Base-by-base conservation (phyloP, 1,140 invertebrate genomes). In the Formica exsecta region DNA sequence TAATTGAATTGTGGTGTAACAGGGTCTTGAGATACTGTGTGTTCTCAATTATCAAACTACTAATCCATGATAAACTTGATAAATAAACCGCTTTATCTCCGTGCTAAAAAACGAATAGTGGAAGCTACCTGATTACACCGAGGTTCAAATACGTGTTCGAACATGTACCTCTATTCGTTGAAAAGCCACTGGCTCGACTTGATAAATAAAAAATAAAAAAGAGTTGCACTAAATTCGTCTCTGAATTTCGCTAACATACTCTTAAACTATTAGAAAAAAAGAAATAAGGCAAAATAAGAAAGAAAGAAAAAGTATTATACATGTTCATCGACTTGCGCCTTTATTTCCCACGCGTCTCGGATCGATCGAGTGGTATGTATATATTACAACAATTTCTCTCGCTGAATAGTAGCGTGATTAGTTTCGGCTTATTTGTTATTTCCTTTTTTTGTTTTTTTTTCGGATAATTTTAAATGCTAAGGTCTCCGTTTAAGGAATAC, bases 321-420 rank as follows among this genome's bases (percentile, higher is more conserved):
- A 94, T 95, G 93, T 94, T 95, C 92, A 95, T 91, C 94, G 93
- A 94, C 92, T 94, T 95, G 93, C 94, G 94, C 92, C 93, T 95
- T 95, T 95, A 94, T 95, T 95, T 95, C 94, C 93, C 94, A 95
- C 94, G 95, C 95, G 95, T 95, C 95, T 95, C 93, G 95, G 95
- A 95, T 93, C 92, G 92, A 95, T 95, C 94, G 94, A 95, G 94
- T 95, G 95, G 95, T 95, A 95, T 91, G 94, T 95, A 95, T 95
- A 87, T 91, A 92, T 89, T 87, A 88, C 92, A 93, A 86, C 81
- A 90, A 91, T 79, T 81, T 90, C 16, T 51, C 48, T 51, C 79
- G 85, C 88, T 93, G 89, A 89, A 77, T 75, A 85, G 90, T 92
- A 91, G 87, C 51, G 65, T 85, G 36, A 88, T 92, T 94, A 91